Conservation (phyloP, 2,888 invertebrate genomes). For the Argyra leucocephala region DNA sequence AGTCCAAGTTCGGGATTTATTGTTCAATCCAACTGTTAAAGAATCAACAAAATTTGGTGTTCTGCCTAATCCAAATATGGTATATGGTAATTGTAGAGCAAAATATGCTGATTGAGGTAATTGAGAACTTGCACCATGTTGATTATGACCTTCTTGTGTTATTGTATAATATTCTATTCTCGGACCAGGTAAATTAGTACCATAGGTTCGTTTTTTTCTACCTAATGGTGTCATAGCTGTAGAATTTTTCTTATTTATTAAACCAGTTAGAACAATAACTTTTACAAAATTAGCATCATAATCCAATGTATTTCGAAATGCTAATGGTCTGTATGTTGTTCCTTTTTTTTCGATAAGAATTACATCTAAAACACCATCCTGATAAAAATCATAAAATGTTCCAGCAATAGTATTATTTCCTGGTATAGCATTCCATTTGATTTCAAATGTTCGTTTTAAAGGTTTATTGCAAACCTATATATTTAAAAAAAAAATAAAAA, state of each 20-base stretch:
- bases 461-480: conserved; percentile 47
- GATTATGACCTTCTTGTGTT: conserved; percentile 73
- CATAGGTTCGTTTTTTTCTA: conserved; percentile 68
- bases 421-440: conserved; percentile 65
- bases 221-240: conserved; percentile 64
- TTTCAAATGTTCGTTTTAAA: conserved; percentile 57
- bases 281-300: conserved; percentile 95
- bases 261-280: conserved; percentile 82
- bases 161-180: conserved; percentile 77
- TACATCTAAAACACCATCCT: conserved; percentile 88
- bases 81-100: conserved; percentile 88
- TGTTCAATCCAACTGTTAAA: conserved; percentile 69
- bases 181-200: conserved; percentile 87
- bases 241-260: conserved; percentile 60
- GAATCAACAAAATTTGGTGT: conserved; percentile 96
- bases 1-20: conserved; percentile 65
- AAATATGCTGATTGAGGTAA: conserved; percentile 86
- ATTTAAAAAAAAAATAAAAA: conserved; percentile 23
- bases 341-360: conserved; percentile 58
- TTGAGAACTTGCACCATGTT: conserved; percentile 77
- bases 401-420: conserved; percentile 69
- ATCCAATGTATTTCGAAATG: conserved; percentile 77
- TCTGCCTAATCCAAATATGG: conserved; percentile 92
- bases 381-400: conserved; percentile 87
- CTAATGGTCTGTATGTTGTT: conserved; percentile 55